Base-by-base conservation (phyloP, 2,888 invertebrate genomes). In the Steinernema scapterisci region DNA sequence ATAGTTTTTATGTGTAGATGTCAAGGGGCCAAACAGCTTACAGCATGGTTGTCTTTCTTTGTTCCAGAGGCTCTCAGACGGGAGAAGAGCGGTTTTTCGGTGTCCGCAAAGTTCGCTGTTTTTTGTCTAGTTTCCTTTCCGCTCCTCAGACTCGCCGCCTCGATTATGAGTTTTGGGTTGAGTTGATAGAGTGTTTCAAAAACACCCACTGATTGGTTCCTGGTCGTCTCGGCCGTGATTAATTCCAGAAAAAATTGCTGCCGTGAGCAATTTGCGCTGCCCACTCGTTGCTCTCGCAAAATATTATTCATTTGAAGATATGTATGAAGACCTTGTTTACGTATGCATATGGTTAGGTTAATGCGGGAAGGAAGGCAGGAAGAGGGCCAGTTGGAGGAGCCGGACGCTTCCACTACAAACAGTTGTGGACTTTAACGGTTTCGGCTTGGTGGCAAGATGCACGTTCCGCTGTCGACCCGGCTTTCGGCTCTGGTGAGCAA, bases 91-190 rank as follows among this genome's bases (percentile, higher is more conserved):
- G 21, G 52, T 52, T 23, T 21, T 38, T 38, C 52, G 23, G 52
- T 2, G 9, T 1, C 21, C 21, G 7, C 21, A 23, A 63, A 31
- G 38, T 63, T 7, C n/a, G 48, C 48, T 48, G 48, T 48, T 48
- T 48, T 48, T 45, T 74, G 73, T 72, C 45, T 45, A 19, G 31
- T 44, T 23, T 31, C 19, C 74, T 73, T 72, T 48, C 13, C 1
- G 54, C 31, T 7, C 23, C 63, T 27, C 63, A 63, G 31, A 13
- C 63, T 31, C 52, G 23, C 11, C 38, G 38, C 9, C 48, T 48
- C 48, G 19, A 48, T 48, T 48, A 19, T 19, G 48, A 38, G 38
- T 38, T n/a, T n/a, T n/a, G n/a, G n/a, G n/a, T n/a, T n/a, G n/a
- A n/a, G n/a, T n/a, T n/a, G n/a, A 38, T 38, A 3, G 3, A 38